phyloP scores from a whole-genome alignment of 2,888 invertebrate species.

The Boloria selene region DNA sequence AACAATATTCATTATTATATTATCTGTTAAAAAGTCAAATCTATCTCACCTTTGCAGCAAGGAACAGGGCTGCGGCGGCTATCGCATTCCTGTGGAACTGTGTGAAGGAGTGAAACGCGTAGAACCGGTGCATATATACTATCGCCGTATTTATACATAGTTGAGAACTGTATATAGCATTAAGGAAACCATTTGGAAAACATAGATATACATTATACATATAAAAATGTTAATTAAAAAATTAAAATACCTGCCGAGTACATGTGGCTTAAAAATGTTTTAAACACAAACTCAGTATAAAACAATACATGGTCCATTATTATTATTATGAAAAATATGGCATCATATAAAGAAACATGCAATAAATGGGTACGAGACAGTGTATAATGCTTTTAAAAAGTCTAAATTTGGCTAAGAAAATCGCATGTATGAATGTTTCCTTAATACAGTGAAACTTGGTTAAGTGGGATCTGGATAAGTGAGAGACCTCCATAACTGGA shows the following conservation, averaged over 20 bases:
- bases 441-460: no score
- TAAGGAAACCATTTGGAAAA: conserved; percentile 31
- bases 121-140: conserved; percentile 99
- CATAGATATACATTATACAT: neutral
- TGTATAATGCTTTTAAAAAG: no score
- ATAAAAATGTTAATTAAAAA: neutral
- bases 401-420: no score
- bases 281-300: neutral
- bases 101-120: conserved; percentile 98
- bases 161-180: conserved; percentile 86
- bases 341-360: no score
- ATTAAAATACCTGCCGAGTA: neutral
- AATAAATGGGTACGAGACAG: no score
- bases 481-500: no score
- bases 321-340: no score
- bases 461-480: no score
- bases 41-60: conserved; percentile 92
- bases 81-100: conserved; percentile 97
- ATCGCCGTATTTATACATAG: conserved; percentile 99
- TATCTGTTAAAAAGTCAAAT: neutral
- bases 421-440: no score
- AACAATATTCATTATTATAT: no score
- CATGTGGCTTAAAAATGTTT: conserved; percentile 4
- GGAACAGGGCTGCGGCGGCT: conserved; percentile 96
- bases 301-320: no score